Evolutionary conservation across 1,140 invertebrate species (phyloP).

Genomic region (Cepaea nemoralis): DNA sequence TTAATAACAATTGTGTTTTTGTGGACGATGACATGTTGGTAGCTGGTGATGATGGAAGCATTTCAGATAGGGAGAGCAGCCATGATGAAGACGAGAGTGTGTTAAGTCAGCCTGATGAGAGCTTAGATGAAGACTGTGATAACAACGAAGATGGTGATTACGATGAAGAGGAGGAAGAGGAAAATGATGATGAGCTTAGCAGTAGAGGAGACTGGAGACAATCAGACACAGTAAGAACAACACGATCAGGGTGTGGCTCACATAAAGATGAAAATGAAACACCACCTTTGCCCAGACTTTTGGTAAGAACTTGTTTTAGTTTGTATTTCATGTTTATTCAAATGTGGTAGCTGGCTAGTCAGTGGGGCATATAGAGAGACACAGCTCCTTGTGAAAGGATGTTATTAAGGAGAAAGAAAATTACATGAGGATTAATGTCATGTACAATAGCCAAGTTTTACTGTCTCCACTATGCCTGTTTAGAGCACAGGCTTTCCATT

Average conservation of each 20-base stretch:
- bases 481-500: no score
- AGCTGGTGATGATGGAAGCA: slow-evolving; percentile 25
- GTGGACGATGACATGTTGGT: slow-evolving; percentile 14
- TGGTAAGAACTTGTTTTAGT: background rate
- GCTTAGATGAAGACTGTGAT: slow-evolving; percentile 31
- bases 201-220: slow-evolving; percentile 16
- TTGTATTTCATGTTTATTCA: background rate
- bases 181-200: background rate
- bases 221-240: slow-evolving; percentile 3
- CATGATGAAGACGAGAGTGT: slow-evolving; percentile 25
- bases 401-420: no score
- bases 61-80: slow-evolving; percentile 7
- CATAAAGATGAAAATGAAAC: slow-evolving; percentile 34
- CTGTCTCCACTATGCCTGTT: no score
- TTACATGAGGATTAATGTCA: no score
- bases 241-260: slow-evolving; percentile 17
- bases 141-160: slow-evolving; percentile 41
- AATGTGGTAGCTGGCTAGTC: no score
- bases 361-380: no score
- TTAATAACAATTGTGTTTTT: background rate
- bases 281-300: background rate
- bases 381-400: no score
- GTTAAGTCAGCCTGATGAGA: slow-evolving; percentile 22
- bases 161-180: slow-evolving; percentile 35
- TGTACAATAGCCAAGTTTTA: no score